phyloP scores from a whole-genome alignment of 1,140 invertebrate species.

The Zaprionus camerounensis region DNA sequence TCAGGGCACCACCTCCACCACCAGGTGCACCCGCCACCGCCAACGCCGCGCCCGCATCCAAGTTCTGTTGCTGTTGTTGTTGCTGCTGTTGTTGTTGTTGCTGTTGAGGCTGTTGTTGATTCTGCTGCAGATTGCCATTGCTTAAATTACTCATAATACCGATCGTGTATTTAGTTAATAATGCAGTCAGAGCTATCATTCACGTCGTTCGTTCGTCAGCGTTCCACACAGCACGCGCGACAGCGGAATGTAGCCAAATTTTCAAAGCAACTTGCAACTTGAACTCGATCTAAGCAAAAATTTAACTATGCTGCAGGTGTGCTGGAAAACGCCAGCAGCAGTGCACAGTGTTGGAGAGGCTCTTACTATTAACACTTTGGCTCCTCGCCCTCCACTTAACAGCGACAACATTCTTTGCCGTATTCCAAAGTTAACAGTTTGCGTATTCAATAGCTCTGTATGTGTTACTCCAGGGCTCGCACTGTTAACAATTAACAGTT shows the following conservation, averaged over 20 bases:
- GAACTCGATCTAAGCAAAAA: slow-evolving; percentile 33
- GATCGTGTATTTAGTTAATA: slow-evolving; percentile 77
- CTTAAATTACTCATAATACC: slow-evolving; percentile 84
- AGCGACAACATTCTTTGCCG: not conserved
- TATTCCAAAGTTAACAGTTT: too few species aligned
- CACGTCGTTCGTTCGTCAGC: slow-evolving; percentile 54
- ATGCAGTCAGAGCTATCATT: slow-evolving; percentile 81
- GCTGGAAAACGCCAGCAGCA: slow-evolving; percentile 1
- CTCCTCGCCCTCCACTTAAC: not conserved
- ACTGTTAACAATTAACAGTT: slow-evolving; percentile 23
- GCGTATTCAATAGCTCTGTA: too few species aligned
- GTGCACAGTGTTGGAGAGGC: not conserved
- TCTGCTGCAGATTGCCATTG: slow-evolving; percentile 70
- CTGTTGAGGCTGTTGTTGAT: slow-evolving; percentile 54
- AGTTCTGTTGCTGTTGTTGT: slow-evolving; percentile 51
- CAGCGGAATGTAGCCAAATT: slow-evolving; percentile 33
- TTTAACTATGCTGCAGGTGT: slow-evolving; percentile 28
- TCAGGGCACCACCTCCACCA: slow-evolving; percentile 12
- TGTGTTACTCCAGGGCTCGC: slow-evolving; percentile 1
- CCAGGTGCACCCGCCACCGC: slow-evolving; percentile 31
- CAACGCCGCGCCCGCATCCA: slow-evolving; percentile 36
- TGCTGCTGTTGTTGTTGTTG: slow-evolving; percentile 44
- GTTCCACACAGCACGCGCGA: slow-evolving; percentile 52
- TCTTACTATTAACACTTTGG: not conserved
- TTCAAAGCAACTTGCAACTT: slow-evolving; percentile 25